These are phyloP conservation scores for Calyptommatus sinebrachiatus DNA, from an alignment of 2,113 vertebrate genomes.

Conservation along the genomic window DNA sequence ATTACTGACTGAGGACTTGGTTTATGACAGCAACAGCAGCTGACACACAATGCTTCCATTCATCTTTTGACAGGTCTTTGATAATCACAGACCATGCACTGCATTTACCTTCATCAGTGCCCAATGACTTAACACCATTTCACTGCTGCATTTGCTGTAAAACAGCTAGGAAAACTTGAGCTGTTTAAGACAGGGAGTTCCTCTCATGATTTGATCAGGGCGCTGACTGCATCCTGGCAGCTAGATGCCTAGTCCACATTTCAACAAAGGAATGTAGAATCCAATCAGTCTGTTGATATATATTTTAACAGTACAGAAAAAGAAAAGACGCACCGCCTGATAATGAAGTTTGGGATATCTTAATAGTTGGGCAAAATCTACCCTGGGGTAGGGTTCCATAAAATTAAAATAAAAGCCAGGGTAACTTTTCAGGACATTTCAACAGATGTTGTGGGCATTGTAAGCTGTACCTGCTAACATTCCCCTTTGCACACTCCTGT, in stretches of 20 bases:
- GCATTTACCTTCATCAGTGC: conserved; percentile 37
- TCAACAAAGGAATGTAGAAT: background rate
- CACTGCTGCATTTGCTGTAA: rapidly evolving
- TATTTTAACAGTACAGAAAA: background rate
- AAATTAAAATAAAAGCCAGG: too few relatives aligned
- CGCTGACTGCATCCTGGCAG: too few relatives aligned
- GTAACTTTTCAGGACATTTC: too few relatives aligned
- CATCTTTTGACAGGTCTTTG: conserved; percentile 42
- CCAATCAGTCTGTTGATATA: too few relatives aligned
- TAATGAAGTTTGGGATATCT: background rate
- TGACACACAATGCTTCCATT: conserved; percentile 51
- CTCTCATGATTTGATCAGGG: background rate
- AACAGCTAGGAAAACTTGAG: background rate
- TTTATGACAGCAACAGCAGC: conserved; percentile 63
- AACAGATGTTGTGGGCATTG: too few relatives aligned
- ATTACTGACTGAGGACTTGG: rapidly evolving
- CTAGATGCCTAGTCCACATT: too few relatives aligned
- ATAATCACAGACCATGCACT: conserved; percentile 3
- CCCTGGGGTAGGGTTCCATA: too few relatives aligned
- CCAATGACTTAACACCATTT: conserved; percentile 25
- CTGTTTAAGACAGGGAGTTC: background rate
- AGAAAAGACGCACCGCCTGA: too few relatives aligned
- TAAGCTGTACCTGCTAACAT: too few relatives aligned
- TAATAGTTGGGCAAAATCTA: background rate
- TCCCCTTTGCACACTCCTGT: too few relatives aligned